Conservation (phyloP, 2,113 vertebrate species). For the Sorex fumeus region DNA sequence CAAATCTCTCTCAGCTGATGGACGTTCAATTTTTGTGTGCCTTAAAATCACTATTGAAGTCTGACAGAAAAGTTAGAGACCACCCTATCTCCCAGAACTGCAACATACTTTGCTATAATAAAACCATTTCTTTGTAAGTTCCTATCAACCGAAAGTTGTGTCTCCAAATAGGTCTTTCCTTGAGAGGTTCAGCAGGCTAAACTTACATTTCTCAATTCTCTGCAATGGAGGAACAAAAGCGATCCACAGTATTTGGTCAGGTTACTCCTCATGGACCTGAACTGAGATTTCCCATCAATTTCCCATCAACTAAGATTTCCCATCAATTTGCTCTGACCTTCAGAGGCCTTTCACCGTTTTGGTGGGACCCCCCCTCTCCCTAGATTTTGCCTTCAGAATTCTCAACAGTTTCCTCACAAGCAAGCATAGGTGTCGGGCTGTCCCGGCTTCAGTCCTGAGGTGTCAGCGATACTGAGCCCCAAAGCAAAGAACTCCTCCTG, state of each 20-base stretch:
- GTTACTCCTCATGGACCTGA: neutral
- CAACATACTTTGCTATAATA: neutral
- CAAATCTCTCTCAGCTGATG: neutral
- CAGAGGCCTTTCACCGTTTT: neutral
- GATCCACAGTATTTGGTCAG: neutral
- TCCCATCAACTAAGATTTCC: neutral
- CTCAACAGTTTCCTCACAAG: neutral
- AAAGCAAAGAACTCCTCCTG: neutral
- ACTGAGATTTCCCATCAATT: neutral
- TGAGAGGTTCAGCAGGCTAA: neutral
- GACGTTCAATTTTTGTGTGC: neutral
- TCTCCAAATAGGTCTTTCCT: neutral
- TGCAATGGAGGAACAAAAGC: neutral
- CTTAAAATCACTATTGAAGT: neutral
- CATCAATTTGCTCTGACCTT: neutral
- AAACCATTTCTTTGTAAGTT: neutral
- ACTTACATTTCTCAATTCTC: neutral
- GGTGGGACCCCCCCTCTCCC: neutral
- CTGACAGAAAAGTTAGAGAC: neutral
- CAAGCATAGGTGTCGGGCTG: neutral
- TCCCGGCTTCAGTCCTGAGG: no score
- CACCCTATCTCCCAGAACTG: neutral
- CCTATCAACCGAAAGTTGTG: neutral
- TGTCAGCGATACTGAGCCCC: neutral
- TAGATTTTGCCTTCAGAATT: neutral